Conservation (phyloP, 1,140 invertebrate species). For the Apis mellifera region Amel_HAv3.1 CM009939.2:4828501-4829000, state of each 20-base stretch:
- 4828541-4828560: not conserved
- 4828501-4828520: not conserved
- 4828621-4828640: not conserved
- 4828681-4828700: not conserved
- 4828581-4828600: not conserved
- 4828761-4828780: not conserved
- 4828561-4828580: not conserved
- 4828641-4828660: not conserved
- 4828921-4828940: too few relatives aligned
- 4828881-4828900: too few relatives aligned
- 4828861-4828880: too few relatives aligned
- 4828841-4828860: too few relatives aligned
- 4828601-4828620: not conserved
- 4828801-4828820: too few relatives aligned
- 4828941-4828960: too few relatives aligned
- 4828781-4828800: too few relatives aligned
- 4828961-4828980: not conserved
- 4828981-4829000: too few relatives aligned
- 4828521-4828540: not conserved
- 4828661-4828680: not conserved
- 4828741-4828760: not conserved
- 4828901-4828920: too few relatives aligned
- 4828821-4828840: too few relatives aligned
- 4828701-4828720: not conserved
- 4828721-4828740: too few relatives aligned